Evolutionary conservation across 2,113 vertebrate species (phyloP).

Genomic region (Thinocorus orbignyianus): DNA sequence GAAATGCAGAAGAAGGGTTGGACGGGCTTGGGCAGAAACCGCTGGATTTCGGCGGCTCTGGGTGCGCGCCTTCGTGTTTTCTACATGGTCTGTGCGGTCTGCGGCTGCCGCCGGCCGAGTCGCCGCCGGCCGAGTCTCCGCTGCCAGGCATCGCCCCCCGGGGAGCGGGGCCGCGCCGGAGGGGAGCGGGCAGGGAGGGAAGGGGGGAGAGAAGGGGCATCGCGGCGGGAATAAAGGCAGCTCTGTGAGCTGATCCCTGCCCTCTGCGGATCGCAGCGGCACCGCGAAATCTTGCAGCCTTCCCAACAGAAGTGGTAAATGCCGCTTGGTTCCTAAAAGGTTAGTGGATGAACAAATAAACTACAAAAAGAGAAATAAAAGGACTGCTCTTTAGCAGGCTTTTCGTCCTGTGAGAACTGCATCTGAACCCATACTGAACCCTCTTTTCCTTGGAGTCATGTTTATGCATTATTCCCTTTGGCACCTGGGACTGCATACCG

Average conservation of each 20-base stretch:
- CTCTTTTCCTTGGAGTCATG: fast-evolving
- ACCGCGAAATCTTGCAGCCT: fast-evolving
- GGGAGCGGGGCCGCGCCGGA: neutral
- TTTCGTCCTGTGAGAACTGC: fast-evolving
- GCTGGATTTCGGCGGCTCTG: neutral
- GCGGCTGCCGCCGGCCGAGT: neutral
- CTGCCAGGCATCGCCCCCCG: neutral
- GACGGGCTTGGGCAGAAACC: neutral
- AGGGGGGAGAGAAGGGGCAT: neutral
- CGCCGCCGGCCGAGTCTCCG: no score
- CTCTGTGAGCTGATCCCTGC: neutral
- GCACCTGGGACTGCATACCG: neutral
- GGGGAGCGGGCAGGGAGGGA: neutral
- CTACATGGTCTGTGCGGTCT: fast-evolving
- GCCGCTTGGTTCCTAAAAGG: neutral
- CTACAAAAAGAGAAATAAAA: neutral
- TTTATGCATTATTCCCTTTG: neutral
- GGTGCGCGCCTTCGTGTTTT: neutral
- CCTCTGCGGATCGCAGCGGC: neutral
- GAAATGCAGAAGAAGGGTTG: neutral
- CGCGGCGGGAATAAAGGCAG: neutral
- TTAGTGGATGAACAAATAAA: no score
- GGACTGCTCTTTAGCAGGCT: fast-evolving
- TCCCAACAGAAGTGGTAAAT: fast-evolving
- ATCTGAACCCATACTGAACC: fast-evolving